A percentile compares a stretch with the other conserved stretches of the same genome.
These are phyloP conservation scores for Limnodromus scolopaceus DNA, from an alignment of 2,797 vertebrate genomes.

Conservation along the genomic window DNA sequence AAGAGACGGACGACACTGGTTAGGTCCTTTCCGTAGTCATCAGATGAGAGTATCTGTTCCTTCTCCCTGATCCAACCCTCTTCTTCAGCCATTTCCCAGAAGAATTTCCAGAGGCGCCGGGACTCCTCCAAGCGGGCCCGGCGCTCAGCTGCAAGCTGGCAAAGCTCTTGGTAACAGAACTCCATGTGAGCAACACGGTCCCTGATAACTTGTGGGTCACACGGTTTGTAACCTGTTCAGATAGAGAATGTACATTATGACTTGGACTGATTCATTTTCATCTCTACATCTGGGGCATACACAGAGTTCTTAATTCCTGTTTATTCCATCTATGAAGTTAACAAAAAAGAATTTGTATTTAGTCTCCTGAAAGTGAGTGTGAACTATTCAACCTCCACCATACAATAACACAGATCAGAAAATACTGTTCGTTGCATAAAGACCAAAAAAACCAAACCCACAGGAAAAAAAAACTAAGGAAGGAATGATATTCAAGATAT, in stretches of 20 bases:
- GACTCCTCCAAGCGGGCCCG: constrained; percentile 93
- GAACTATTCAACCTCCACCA: neutral
- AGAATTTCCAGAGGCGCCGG: constrained; percentile 97
- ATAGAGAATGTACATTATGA: neutral
- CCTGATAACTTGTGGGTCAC: constrained; percentile 95
- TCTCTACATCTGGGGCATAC: neutral
- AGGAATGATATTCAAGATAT: neutral
- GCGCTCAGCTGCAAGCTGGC: constrained; percentile 91
- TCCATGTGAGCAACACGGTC: constrained; percentile 96
- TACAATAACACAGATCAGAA: neutral
- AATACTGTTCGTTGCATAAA: neutral
- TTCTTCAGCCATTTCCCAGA: constrained; percentile 99
- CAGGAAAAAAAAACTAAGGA: neutral
- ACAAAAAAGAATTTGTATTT: neutral
- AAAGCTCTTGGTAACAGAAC: constrained; percentile 97
- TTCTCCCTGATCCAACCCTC: constrained; percentile 98
- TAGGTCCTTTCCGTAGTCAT: constrained; percentile 94
- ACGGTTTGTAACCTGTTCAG: constrained; percentile 91
- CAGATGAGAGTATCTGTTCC: constrained; percentile 95
- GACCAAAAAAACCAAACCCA: neutral
- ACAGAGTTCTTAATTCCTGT: neutral
- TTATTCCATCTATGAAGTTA: neutral
- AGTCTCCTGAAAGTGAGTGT: neutral
- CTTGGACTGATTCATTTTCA: neutral
- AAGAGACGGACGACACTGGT: constrained; percentile 92